A percentile compares a stretch with the other conserved stretches of the same genome.
These are phyloP conservation scores for Elymnias hypermnestra DNA, from an alignment of 1,140 invertebrate species.

Conservation along the genomic window DNA sequence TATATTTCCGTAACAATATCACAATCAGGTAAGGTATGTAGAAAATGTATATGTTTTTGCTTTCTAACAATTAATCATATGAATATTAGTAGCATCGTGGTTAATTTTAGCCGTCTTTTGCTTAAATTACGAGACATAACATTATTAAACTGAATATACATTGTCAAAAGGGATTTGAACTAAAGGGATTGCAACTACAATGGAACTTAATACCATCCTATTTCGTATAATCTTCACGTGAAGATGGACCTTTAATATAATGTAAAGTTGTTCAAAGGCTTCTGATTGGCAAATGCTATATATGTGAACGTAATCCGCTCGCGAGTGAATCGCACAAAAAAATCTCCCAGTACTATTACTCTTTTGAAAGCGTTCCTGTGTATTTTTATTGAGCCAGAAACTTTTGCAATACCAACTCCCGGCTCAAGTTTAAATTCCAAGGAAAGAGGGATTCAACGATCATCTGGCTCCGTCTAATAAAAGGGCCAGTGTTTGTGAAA, in stretches of 20 bases:
- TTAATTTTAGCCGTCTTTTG: too few relatives aligned
- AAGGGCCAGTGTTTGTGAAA: slow-evolving; percentile 57
- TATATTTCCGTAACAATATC: too few relatives aligned
- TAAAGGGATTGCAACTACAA: slow-evolving; percentile 5
- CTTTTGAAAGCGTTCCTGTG: slow-evolving; percentile 73
- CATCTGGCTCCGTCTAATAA: slow-evolving; percentile 65
- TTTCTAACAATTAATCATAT: too few relatives aligned
- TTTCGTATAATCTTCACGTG: slow-evolving; percentile 17
- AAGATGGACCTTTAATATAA: slow-evolving; percentile 33
- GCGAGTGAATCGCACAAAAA: slow-evolving; percentile 47
- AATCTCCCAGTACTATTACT: slow-evolving; percentile 50
- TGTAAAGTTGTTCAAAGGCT: slow-evolving; percentile 53
- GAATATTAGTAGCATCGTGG: too few relatives aligned
- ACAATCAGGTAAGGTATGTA: too few relatives aligned
- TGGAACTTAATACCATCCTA: slow-evolving; percentile 9
- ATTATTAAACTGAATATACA: not conserved
- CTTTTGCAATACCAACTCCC: slow-evolving; percentile 62
- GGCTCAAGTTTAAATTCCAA: slow-evolving; percentile 64
- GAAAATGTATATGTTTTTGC: too few relatives aligned
- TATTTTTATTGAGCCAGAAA: slow-evolving; percentile 73
- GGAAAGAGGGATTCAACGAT: slow-evolving; percentile 55
- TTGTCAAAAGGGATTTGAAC: slow-evolving; percentile 1
- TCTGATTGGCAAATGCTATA: slow-evolving; percentile 52
- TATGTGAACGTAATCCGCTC: slow-evolving; percentile 58
- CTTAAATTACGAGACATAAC: not conserved